Conservation (phyloP, 2,113 vertebrate species). For the Esox niger region DNA sequence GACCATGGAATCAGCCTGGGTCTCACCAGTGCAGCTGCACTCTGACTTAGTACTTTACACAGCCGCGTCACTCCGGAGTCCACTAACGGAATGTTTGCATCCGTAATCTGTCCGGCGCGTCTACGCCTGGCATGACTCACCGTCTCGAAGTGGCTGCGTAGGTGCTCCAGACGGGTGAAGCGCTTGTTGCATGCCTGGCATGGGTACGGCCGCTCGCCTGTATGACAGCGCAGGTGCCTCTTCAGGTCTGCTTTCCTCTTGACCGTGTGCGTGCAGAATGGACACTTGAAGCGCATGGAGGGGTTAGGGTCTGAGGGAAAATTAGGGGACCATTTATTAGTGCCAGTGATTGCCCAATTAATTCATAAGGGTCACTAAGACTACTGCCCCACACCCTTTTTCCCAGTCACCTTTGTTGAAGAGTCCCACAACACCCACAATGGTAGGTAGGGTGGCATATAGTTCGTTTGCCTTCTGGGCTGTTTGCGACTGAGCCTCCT, state of each 20-base stretch:
- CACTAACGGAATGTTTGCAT: not conserved
- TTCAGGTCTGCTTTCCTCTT: constrained; percentile 97
- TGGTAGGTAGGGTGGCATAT: constrained; percentile 72
- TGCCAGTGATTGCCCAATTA: not conserved
- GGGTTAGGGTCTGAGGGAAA: constrained; percentile 80
- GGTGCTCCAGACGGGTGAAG: constrained; percentile 92
- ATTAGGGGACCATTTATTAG: not conserved
- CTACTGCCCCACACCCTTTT: not conserved
- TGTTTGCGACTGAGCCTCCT: constrained; percentile 66
- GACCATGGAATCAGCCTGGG: too few relatives aligned
- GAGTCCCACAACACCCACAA: constrained; percentile 76
- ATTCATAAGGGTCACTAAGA: too few relatives aligned
- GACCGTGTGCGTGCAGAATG: constrained; percentile 94
- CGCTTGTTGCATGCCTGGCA: constrained; percentile 96
- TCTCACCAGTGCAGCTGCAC: too few relatives aligned
- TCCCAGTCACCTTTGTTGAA: constrained; percentile 79
- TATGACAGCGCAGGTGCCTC: constrained; percentile 94
- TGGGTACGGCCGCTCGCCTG: constrained; percentile 92
- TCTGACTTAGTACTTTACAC: too few relatives aligned
- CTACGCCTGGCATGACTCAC: constrained; percentile 64
- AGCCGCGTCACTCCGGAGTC: too few relatives aligned
- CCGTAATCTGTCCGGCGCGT: not conserved
- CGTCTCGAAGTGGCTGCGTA: constrained; percentile 95
- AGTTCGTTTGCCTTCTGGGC: constrained; percentile 80
- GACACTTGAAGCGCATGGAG: constrained; percentile 94